Base-by-base conservation (phyloP, 2,797 vertebrate species). In the Tinamus major region DNA sequence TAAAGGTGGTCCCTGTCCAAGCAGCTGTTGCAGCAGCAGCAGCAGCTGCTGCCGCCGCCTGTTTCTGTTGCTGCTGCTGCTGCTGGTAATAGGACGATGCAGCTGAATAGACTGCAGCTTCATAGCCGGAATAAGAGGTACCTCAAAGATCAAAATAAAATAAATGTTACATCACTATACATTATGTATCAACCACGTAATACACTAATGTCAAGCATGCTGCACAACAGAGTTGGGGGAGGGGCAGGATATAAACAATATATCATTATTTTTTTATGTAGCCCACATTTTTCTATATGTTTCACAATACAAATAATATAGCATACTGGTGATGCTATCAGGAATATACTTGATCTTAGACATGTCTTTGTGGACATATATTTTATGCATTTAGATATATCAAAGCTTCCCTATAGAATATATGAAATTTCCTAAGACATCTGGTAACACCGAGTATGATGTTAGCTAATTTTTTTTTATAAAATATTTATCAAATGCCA, bases 71-170 rank as follows among this genome's bases (percentile, higher is more conserved):
- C 86, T 98, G 98, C 76, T 98, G 98, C 53, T 99, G 99, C 85
- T 99, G 99, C 71, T 99, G 99, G 95, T 99, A 99, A 96, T 99
- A 99, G 89, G 98, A 99, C 5, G 99, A 99, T 44, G 99, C 99
- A 69, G 99, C 99, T 1, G 99, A 99, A 98, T 99, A 99, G 65
- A 99, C 99, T 9, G 99, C 99, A 16, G 99, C 99, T 97, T 99
- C 99, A 84, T 99, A 99, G 91, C 99, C 99, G 1, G 99, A 99
- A 95, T 99, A 99, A 10, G 99, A 99, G 2, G 99, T 98, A 97
- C 99, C 99, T 99, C 96, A 37, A 87, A 94, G 63, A 95, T 62
- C 48, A 96, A 91, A 97, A 97, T 62, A 80, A 96, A 97, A 96
- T 83, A 96, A 92, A 94, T 16, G 88, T 96, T 91, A 96, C 12